Percentiles rank a stretch among this genome's conserved stretches.
Evolutionary conservation across 2,888 invertebrate species (phyloP).

Genomic region (Glaucopsyche alexis): DNA sequence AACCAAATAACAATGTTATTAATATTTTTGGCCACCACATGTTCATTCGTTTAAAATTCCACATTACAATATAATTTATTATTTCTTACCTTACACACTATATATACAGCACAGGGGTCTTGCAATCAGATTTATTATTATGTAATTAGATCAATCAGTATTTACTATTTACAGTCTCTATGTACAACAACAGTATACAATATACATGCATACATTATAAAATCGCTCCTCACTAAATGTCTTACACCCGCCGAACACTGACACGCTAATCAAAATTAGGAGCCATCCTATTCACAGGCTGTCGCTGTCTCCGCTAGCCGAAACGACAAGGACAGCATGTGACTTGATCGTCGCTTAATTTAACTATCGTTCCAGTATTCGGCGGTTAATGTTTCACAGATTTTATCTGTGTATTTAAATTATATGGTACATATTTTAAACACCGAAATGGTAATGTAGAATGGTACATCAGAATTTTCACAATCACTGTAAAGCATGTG

Average conservation of each 20-base stretch:
- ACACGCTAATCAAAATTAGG: too few species aligned
- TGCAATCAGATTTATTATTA: neutral
- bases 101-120: neutral
- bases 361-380: too few species aligned
- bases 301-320: too few species aligned
- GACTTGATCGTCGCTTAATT: too few species aligned
- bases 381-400: neutral
- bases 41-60: neutral
- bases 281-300: too few species aligned
- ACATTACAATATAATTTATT: neutral
- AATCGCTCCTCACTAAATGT: neutral
- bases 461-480: too few species aligned
- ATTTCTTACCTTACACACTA: neutral
- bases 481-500: too few species aligned
- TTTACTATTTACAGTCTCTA: slow-evolving; percentile 5
- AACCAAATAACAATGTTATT: slow-evolving; percentile 14
- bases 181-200: neutral
- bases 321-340: too few species aligned
- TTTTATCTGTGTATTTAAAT: neutral
- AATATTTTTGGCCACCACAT: neutral
- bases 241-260: too few species aligned
- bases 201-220: neutral
- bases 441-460: neutral
- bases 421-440: neutral
- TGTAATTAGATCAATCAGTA: neutral